Evolutionary conservation across 37 sponge, comb jelly and placozoan genomes (phyloP).

Genomic region (Cladorhizidae sp.): DNA sequence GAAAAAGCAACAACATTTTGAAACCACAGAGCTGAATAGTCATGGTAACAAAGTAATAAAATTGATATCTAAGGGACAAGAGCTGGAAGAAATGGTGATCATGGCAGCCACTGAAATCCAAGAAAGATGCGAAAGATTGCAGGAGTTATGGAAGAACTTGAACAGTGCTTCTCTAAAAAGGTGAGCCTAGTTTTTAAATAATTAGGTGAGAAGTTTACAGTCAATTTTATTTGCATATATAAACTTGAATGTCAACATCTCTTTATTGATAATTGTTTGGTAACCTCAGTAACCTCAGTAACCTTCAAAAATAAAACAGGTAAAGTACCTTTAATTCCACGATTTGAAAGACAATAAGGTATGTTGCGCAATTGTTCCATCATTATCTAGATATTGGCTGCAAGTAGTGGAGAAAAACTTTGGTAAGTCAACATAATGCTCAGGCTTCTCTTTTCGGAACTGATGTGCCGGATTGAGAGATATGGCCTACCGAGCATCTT

Average conservation of each 20-base stretch:
- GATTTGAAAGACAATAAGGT: too few species aligned
- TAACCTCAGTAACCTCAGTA: too few species aligned
- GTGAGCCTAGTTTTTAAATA: slow-evolving; percentile 30
- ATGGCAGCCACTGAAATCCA: slow-evolving; percentile 48
- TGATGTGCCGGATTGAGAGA: not conserved
- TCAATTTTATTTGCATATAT: too few species aligned
- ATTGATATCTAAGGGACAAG: slow-evolving; percentile 42
- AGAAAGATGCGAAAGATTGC: slow-evolving; percentile 52
- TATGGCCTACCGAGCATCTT: not conserved
- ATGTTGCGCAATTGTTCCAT: too few species aligned
- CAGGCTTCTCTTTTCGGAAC: too few species aligned
- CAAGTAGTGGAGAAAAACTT: too few species aligned
- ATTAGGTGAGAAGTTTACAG: not conserved
- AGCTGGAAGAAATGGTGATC: slow-evolving; percentile 12
- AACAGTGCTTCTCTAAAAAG: slow-evolving; percentile 35
- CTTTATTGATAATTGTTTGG: too few species aligned
- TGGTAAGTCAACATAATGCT: too few species aligned
- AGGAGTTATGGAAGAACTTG: slow-evolving; percentile 68
- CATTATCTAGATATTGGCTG: too few species aligned
- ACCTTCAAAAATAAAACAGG: too few species aligned
- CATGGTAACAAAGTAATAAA: slow-evolving; percentile 53
- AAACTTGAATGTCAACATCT: too few species aligned
- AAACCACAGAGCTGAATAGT: slow-evolving; percentile 69
- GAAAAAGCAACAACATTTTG: slow-evolving; percentile 82
- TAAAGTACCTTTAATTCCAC: too few species aligned